Base-by-base conservation (phyloP, 1,140 invertebrate genomes). In the Eueides isabella region DNA sequence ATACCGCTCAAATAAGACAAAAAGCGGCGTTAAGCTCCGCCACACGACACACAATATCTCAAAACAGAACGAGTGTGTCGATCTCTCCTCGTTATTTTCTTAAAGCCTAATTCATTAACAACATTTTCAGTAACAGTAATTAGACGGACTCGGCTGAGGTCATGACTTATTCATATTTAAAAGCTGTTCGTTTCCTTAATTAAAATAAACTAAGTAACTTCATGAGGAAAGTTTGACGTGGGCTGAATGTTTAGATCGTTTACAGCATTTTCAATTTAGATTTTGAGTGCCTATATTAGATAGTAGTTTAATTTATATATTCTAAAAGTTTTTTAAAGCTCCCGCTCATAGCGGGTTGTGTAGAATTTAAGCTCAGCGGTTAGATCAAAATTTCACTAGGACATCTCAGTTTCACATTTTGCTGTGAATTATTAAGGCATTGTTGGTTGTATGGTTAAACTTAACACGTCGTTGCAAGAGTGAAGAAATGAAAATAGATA, bases 151-250 rank as follows among this genome's bases (percentile, higher is more conserved):
- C 30, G 61, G 29, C 61, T 31, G 61, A 48, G 48, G 31, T 67
- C 68, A 67, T 67, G 55, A 73, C 68, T 67, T 19, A 63, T 70
- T 66, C 30, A 61, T 66, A 72, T 67, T 73, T 55, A 41, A 71
- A 75, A 65, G 62, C 38, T 44, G 41, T 67, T 72, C 71, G 62
- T 66, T 72, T 72, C 55, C 71, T 72, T 71, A 77, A 77, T 77
- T 77, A 71, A 74, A 75, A 61, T 63, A 61, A 74, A 74, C 76
- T 74, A 77, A 74, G 74, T 75, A 75, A 71, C 68, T 71, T 65
- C 33, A 71, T 71, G 44, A 74, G 72, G 65, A 68, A 76, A 72
- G 72, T 77, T 72, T 70, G 33, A 66, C 61, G 30, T 41, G 41
- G 67, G 28, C 23, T 67, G 48, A 72, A 67, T 67, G 55, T 73